Conservation (phyloP, 2,888 invertebrate genomes). For the Drosophila kuntzei region DNA sequence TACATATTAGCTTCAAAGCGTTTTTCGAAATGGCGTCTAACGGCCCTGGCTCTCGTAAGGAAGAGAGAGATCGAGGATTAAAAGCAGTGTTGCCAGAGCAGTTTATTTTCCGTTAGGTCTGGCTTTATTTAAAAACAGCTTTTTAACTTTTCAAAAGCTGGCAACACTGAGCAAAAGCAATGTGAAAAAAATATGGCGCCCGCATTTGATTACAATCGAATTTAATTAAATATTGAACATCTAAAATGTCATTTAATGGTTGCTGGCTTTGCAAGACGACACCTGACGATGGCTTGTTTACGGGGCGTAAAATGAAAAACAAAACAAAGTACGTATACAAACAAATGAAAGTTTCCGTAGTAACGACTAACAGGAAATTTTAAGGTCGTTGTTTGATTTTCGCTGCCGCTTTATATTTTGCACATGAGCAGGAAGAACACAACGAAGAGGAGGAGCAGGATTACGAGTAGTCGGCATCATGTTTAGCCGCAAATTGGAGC, state of each 20-base stretch:
- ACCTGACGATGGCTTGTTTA: slow-evolving; percentile 13
- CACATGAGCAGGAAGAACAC: slow-evolving; percentile 23
- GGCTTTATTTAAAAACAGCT: neutral
- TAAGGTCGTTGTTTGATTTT: slow-evolving; percentile 17
- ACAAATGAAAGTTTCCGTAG: slow-evolving; percentile 61
- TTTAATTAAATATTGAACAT: neutral
- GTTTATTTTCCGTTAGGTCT: neutral
- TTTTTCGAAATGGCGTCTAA: slow-evolving; percentile 23
- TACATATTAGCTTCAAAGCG: slow-evolving; percentile 6
- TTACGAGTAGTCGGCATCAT: slow-evolving; percentile 53
- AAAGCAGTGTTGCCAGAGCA: too few relatives aligned
- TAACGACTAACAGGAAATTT: slow-evolving; percentile 52
- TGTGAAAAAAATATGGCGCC: neutral
- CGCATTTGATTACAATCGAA: neutral
- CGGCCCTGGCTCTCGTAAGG: neutral
- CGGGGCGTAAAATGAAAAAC: slow-evolving; percentile 10
- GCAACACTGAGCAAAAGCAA: too few relatives aligned
- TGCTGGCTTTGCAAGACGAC: neutral
- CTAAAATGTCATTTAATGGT: neutral
- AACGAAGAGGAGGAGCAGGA: slow-evolving; percentile 8
- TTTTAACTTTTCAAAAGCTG: too few relatives aligned
- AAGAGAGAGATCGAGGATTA: neutral
- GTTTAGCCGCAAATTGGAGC: slow-evolving; percentile 80
- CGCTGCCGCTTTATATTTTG: slow-evolving; percentile 34
- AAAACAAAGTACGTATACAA: slow-evolving; percentile 17